Conservation (phyloP, 2,113 vertebrate species). For the Strix uralensis region DNA sequence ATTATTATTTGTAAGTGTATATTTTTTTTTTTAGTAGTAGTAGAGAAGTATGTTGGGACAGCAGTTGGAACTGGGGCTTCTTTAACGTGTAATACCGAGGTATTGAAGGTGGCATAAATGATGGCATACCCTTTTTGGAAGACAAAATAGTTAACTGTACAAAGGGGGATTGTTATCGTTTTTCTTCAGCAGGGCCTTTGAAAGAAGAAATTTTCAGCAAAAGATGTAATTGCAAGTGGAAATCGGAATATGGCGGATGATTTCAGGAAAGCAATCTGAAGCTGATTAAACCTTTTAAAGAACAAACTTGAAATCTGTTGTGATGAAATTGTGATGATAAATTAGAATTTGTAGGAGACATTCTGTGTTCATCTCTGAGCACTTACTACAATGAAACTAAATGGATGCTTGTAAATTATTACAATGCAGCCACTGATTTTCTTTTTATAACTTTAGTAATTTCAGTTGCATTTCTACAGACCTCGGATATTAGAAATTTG, state of each 20-base stretch:
- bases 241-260: neutral
- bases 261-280: neutral
- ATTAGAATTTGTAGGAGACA: neutral
- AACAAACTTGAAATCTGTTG: neutral
- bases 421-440: neutral
- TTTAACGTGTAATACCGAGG: neutral
- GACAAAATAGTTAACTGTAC: neutral
- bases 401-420: neutral
- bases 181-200: neutral
- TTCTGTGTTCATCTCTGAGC: neutral
- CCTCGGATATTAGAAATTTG: neutral
- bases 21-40: neutral
- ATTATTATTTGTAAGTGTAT: neutral
- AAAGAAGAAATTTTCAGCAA: neutral
- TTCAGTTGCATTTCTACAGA: neutral
- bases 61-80: neutral
- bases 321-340: neutral
- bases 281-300: neutral
- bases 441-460: neutral
- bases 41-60: neutral
- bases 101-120: neutral
- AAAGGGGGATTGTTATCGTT: neutral
- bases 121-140: neutral
- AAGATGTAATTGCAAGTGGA: neutral
- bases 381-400: neutral